A percentile compares a stretch with the other conserved stretches of the same genome.
Evolutionary conservation across 2,113 vertebrate species (phyloP).

Genomic region (Andinoacara biseriatus): DNA sequence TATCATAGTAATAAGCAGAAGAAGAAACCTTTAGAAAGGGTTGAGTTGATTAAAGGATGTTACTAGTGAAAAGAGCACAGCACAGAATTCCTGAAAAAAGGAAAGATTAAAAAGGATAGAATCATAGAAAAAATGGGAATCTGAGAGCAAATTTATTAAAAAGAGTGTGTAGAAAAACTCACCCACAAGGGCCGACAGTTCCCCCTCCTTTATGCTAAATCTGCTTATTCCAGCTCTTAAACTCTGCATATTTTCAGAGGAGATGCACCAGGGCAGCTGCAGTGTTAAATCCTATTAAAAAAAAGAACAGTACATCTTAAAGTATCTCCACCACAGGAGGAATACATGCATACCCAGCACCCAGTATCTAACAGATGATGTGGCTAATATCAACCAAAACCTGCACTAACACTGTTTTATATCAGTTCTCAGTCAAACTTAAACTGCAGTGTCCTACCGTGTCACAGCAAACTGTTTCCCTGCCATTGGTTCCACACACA

Average conservation of each 20-base stretch:
- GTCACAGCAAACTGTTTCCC: slow-evolving; percentile 38
- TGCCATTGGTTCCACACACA: slow-evolving; percentile 43
- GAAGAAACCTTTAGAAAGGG: neutral
- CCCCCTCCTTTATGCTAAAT: slow-evolving; percentile 18
- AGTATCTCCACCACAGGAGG: neutral
- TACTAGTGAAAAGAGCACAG: neutral
- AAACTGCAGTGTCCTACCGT: slow-evolving; percentile 50
- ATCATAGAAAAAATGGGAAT: neutral
- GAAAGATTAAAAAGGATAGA: neutral
- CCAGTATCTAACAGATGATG: neutral
- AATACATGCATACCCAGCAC: neutral
- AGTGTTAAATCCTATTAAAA: slow-evolving; percentile 40
- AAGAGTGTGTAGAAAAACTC: slow-evolving; percentile 24
- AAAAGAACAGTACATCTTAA: neutral
- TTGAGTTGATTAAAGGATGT: neutral
- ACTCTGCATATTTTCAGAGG: fast-evolving
- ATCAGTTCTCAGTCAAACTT: neutral
- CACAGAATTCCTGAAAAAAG: neutral
- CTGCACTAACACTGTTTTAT: too few species aligned
- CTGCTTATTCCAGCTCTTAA: neutral
- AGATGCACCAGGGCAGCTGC: neutral
- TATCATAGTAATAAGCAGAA: too few species aligned
- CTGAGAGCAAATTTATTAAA: neutral
- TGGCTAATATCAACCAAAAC: too few species aligned
- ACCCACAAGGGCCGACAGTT: slow-evolving; percentile 58